Evolutionary conservation across 2,888 invertebrate species (phyloP), one percentile per base, ranked within the genome.

Genomic region (Dryobota labecula): DNA sequence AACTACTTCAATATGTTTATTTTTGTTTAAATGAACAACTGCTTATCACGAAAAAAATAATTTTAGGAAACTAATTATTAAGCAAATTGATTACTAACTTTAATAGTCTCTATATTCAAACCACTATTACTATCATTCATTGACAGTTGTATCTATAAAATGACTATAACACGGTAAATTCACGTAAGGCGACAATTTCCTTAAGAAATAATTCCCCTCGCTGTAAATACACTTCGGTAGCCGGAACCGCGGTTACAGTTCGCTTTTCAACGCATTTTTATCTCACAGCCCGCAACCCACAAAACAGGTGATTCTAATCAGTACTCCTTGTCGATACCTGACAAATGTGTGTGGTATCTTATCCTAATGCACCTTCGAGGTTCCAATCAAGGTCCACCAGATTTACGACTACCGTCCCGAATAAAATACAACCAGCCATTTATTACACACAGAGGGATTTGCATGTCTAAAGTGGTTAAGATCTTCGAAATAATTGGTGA

Each of bases 401-500:
- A 90, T 90, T 90, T 89, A 90, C 85, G 86, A 81, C 73, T 83
- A 81, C 84, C 84, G 78, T 83, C 70, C 78, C 69, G 85, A 84
- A 87, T 87, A 87, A 89, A 88, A 88, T 88, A 88, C 84, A 84
- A 81, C 84, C 74, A 70, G 49, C 84, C 72, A 90, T 90, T 86
- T 86, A 82, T 90, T 84, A 83, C 83, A 78, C 70, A 70, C 72
- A 76, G 78, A 57, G 61, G 83, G 84, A 88, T 90, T 89, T 89
- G 87, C 89, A 87, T 87, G 69, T 71, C 68, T 57, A 51, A 54
- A 78, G 65, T 53, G 72, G 68, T 64, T 62, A 57, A 74, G 57
- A n/a, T 70, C 20, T 60, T 51, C 1, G 47, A 78, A 65, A 81
- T 83, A 81, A 84, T 83, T 76, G 84, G 47, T 49, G 43, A 6